These are phyloP conservation scores for Megalurothrips usitatus DNA, from an alignment of 2,888 invertebrate species.

Conservation along the genomic window DNA sequence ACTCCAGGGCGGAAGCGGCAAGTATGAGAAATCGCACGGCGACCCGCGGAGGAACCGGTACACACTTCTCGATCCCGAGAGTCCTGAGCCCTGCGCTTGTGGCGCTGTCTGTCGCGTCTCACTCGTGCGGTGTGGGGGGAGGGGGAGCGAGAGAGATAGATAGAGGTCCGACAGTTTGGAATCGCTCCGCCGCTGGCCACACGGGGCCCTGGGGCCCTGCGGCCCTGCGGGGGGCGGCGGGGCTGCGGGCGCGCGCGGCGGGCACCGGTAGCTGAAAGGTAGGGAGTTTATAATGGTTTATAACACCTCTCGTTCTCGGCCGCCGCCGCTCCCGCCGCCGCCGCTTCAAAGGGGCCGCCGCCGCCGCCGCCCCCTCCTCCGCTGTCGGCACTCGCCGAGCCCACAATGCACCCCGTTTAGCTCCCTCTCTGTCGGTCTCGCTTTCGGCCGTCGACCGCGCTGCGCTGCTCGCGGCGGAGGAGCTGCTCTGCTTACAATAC, in stretches of 20 bases:
- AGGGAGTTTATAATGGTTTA: conserved; percentile 9
- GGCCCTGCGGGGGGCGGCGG: too few relatives aligned
- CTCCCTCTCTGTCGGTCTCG: not conserved
- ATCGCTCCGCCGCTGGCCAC: too few relatives aligned
- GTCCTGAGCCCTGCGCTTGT: too few relatives aligned
- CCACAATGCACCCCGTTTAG: not conserved
- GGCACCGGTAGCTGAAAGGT: not conserved
- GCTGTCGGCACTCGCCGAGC: not conserved
- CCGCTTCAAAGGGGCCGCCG: not conserved
- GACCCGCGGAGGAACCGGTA: too few relatives aligned
- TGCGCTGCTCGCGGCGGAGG: too few relatives aligned
- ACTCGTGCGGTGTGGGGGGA: too few relatives aligned
- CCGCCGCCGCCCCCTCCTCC: not conserved
- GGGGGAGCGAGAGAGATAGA: not conserved
- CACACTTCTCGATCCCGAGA: too few relatives aligned
- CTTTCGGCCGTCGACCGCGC: not conserved
- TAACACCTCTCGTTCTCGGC: conserved; percentile 7
- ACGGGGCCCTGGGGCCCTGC: too few relatives aligned
- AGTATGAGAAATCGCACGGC: too few relatives aligned
- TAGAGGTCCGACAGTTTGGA: not conserved
- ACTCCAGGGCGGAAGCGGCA: too few relatives aligned
- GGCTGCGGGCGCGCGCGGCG: too few relatives aligned
- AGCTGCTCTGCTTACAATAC: not conserved
- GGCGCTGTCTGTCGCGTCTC: too few relatives aligned
- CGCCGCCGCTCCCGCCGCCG: not conserved